Conservation (phyloP, 2,888 invertebrate genomes). For the Invenusta paracnida region DNA sequence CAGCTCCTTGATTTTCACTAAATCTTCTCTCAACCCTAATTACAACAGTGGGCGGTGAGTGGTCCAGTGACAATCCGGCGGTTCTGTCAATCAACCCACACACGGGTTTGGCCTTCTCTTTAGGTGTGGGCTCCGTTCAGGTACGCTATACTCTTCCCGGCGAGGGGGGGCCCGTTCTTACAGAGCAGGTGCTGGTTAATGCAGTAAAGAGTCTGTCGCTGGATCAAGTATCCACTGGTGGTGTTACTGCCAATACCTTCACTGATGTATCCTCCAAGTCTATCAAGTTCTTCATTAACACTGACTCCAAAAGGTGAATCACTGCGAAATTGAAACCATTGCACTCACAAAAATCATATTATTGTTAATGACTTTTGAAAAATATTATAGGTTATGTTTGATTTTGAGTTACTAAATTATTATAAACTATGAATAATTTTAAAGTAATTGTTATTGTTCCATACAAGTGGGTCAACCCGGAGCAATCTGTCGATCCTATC, state of each 20-base stretch:
- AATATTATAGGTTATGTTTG: neutral
- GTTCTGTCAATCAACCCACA: neutral
- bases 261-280: neutral
- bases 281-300: neutral
- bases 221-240: neutral
- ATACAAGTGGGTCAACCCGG: neutral
- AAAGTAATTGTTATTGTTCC: neutral
- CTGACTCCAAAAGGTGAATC: neutral
- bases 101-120: neutral
- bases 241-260: too few species aligned
- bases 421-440: neutral
- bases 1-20: too few species aligned
- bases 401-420: neutral
- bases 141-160: neutral
- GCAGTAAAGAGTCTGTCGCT: neutral
- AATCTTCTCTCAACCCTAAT: too few species aligned
- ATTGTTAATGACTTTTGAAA: neutral
- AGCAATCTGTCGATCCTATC: neutral
- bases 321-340: too few species aligned
- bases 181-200: neutral
- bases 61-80: neutral
- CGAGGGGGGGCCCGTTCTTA: neutral
- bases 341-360: neutral
- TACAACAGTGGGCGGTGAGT: neutral
- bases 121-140: neutral